Percentiles rank a stretch among this genome's conserved stretches.
phyloP scores from a whole-genome alignment of 30 jellyfish, hydroid and myxozoan species.

The Hydra vulgaris region DNA sequence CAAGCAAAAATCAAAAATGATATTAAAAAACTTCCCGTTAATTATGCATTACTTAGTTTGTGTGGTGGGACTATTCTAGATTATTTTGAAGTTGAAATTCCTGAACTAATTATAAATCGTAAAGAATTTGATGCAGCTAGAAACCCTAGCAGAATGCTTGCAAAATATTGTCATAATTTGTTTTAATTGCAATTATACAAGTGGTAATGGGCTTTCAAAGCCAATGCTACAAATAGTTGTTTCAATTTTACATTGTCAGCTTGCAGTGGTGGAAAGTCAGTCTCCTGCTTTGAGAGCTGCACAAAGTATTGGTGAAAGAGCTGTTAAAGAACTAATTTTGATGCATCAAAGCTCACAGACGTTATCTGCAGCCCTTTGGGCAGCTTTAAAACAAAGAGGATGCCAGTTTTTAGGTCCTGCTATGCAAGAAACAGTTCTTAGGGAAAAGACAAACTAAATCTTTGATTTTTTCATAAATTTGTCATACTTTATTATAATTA shows the following conservation, averaged over 20 bases:
- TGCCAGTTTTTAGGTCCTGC: slow-evolving; percentile 99
- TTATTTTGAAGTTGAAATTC: slow-evolving; percentile 34
- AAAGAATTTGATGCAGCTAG: slow-evolving; percentile 62
- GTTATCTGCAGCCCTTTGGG: slow-evolving; percentile 80
- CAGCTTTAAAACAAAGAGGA: slow-evolving; percentile 83
- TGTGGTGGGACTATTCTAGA: slow-evolving; percentile 44
- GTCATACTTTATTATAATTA: too few relatives aligned
- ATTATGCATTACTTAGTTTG: slow-evolving; percentile 63
- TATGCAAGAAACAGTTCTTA: slow-evolving; percentile 89
- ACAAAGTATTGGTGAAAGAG: slow-evolving; percentile 89
- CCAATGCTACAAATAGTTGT: slow-evolving; percentile 90
- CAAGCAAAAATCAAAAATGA: slow-evolving; percentile 67
- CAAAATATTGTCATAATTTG: slow-evolving; percentile 29
- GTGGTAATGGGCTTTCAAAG: slow-evolving; percentile 43
- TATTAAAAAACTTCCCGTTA: slow-evolving; percentile 58
- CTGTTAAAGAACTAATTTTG: slow-evolving; percentile 81
- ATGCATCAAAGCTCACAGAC: slow-evolving; percentile 91
- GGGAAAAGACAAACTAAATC: too few relatives aligned
- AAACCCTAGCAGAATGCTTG: slow-evolving; percentile 47
- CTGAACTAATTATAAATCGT: slow-evolving; percentile 48
- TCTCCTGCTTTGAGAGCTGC: slow-evolving; percentile 95
- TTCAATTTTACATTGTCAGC: slow-evolving; percentile 67
- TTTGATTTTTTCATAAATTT: too few relatives aligned
- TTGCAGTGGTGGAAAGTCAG: slow-evolving; percentile 87
- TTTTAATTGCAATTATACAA: slow-evolving; percentile 7